Percentiles rank a stretch among this genome's conserved stretches.
Conservation (phyloP, 2,797 vertebrate species). For the Rhinoraja longicauda region DNA sequence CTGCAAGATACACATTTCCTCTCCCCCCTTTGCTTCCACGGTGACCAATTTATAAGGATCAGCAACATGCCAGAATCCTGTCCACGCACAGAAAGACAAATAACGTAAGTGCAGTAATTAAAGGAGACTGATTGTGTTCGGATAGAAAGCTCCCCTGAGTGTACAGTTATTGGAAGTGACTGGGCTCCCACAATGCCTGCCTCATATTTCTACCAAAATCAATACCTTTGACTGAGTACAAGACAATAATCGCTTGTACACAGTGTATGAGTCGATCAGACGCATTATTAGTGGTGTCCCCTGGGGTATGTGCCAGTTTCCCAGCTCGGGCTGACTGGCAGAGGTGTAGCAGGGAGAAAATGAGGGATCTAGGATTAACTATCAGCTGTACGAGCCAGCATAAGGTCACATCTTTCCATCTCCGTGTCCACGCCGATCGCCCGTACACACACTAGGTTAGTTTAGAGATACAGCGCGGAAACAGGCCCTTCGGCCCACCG, state of each 20-base stretch:
- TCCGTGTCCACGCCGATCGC: no score
- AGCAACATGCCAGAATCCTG: slow-evolving; percentile 13
- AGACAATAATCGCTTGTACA: slow-evolving; percentile 87
- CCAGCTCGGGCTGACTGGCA: slow-evolving; percentile 41
- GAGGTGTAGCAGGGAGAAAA: neutral
- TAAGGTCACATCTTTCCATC: no score
- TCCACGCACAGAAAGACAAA: slow-evolving; percentile 39
- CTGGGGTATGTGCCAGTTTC: slow-evolving; percentile 54
- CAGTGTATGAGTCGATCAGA: slow-evolving; percentile 80
- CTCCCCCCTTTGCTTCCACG: neutral
- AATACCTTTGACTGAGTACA: slow-evolving; percentile 96
- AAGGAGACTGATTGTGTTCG: slow-evolving; percentile 55
- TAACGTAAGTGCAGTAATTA: slow-evolving; percentile 57
- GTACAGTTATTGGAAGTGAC: slow-evolving; percentile 93
- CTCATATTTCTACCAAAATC: slow-evolving; percentile 95
- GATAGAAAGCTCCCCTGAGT: slow-evolving; percentile 70
- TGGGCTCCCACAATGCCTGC: slow-evolving; percentile 81
- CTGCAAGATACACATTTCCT: no score
- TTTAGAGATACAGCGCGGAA: no score
- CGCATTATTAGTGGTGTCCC: slow-evolving; percentile 86
- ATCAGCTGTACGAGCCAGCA: no score
- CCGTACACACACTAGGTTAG: no score
- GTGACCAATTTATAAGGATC: neutral
- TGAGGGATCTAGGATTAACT: neutral
- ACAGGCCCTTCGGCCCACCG: no score